Evolutionary conservation across 2,888 invertebrate species (phyloP).

Genomic region (Agrochola litura): DNA sequence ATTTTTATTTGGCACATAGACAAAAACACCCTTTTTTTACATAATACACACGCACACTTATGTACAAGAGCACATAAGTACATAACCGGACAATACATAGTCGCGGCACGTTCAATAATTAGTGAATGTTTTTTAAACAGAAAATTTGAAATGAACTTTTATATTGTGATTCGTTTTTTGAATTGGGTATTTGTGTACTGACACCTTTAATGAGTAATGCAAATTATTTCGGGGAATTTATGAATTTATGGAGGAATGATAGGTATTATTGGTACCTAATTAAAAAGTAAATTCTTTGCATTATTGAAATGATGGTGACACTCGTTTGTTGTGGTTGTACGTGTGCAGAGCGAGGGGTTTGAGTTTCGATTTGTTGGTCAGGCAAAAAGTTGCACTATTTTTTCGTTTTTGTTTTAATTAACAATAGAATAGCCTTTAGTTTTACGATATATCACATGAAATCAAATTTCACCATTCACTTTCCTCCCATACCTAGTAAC

Average conservation of each 20-base stretch:
- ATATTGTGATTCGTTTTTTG: constrained; percentile 82
- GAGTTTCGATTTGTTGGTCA: neutral
- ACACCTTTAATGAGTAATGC: constrained; percentile 53
- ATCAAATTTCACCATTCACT: neutral
- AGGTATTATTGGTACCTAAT: constrained; percentile 13
- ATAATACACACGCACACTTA: constrained; percentile 80
- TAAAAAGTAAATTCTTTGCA: neutral
- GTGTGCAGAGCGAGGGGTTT: neutral
- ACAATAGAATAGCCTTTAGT: too few relatives aligned
- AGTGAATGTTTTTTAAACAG: constrained; percentile 88
- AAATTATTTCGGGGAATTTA: constrained; percentile 31
- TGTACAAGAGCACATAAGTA: constrained; percentile 60
- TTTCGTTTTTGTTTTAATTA: too few relatives aligned
- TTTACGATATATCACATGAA: neutral
- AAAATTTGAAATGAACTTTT: constrained; percentile 89
- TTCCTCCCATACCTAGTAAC: too few relatives aligned
- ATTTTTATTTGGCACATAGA: constrained; percentile 91
- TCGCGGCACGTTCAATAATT: constrained; percentile 84
- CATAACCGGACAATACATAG: constrained; percentile 78
- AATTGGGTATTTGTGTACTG: constrained; percentile 76
- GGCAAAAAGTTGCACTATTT: neutral
- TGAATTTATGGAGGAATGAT: constrained; percentile 6
- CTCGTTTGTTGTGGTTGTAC: too few relatives aligned
- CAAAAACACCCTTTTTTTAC: constrained; percentile 89
- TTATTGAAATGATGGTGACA: neutral